phyloP scores from a whole-genome alignment of 2,797 vertebrate genomes.

The Rallus crepitans region DNA sequence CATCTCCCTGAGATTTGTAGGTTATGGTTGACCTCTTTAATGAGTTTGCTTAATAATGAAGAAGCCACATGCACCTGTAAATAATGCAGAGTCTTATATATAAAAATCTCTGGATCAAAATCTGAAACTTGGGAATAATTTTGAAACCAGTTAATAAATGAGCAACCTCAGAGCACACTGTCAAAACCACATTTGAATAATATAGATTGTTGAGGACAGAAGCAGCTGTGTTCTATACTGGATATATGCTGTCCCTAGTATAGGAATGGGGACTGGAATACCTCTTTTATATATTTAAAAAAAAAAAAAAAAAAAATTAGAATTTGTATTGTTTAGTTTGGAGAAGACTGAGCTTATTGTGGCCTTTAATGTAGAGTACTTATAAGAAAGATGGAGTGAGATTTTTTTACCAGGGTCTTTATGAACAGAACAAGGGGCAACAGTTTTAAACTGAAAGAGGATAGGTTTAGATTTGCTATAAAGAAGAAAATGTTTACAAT shows the following conservation, averaged over 20 bases:
- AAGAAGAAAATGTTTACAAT: neutral
- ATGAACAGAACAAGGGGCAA: neutral
- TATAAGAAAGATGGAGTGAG: neutral
- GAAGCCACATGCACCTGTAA: neutral
- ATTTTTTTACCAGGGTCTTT: neutral
- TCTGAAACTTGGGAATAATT: neutral
- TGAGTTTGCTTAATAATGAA: neutral
- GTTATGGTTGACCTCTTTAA: neutral
- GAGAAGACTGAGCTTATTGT: neutral
- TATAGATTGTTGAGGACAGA: neutral
- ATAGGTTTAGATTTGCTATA: neutral
- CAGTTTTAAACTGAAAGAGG: rapidly evolving
- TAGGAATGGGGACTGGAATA: neutral
- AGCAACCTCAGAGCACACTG: neutral
- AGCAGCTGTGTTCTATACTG: neutral
- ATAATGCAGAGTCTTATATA: neutral
- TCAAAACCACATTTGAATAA: neutral
- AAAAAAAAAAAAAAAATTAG: neutral
- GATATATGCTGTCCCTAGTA: rapidly evolving
- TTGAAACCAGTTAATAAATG: neutral
- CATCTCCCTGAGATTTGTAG: neutral
- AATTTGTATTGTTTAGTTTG: neutral
- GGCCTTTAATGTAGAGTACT: rapidly evolving
- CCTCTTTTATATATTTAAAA: neutral
- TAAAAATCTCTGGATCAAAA: neutral